These are phyloP conservation scores for Drosophila sulfurigaster DNA, from an alignment of 1,140 invertebrate species.

Conservation along the genomic window DNA sequence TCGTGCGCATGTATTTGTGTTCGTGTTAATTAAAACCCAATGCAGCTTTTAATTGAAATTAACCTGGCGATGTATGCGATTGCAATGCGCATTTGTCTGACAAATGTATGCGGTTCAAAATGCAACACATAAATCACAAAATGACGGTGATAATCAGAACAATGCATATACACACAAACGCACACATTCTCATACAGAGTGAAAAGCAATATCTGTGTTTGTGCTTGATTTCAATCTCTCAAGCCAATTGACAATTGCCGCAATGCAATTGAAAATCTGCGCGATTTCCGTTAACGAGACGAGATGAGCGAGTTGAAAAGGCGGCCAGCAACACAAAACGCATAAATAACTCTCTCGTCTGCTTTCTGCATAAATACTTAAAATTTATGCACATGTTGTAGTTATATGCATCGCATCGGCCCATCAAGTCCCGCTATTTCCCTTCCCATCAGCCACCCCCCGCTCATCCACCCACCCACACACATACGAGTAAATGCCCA, in stretches of 20 bases:
- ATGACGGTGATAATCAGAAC: slow-evolving; percentile 70
- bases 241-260: slow-evolving; percentile 77
- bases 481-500: too few relatives aligned
- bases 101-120: slow-evolving; percentile 68
- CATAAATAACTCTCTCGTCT: slow-evolving; percentile 54
- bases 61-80: slow-evolving; percentile 63
- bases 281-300: slow-evolving; percentile 70
- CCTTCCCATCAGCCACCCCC: too few relatives aligned
- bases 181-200: background rate
- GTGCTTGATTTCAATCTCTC: slow-evolving; percentile 69
- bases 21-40: slow-evolving; percentile 67
- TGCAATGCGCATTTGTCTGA: slow-evolving; percentile 54
- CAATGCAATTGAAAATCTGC: slow-evolving; percentile 76
- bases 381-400: slow-evolving; percentile 58
- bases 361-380: slow-evolving; percentile 71
- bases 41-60: slow-evolving; percentile 75
- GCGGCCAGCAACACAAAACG: slow-evolving; percentile 45
- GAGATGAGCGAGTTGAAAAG: slow-evolving; percentile 36
- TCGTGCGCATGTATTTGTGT: background rate
- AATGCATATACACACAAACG: slow-evolving; percentile 38
- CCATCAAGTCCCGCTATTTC: background rate
- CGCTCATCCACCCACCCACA: background rate
- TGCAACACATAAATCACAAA: slow-evolving; percentile 77
- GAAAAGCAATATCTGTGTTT: slow-evolving; percentile 1
- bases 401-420: background rate